Conservation (phyloP, 2,888 invertebrate species). For the Helleia helle region DNA sequence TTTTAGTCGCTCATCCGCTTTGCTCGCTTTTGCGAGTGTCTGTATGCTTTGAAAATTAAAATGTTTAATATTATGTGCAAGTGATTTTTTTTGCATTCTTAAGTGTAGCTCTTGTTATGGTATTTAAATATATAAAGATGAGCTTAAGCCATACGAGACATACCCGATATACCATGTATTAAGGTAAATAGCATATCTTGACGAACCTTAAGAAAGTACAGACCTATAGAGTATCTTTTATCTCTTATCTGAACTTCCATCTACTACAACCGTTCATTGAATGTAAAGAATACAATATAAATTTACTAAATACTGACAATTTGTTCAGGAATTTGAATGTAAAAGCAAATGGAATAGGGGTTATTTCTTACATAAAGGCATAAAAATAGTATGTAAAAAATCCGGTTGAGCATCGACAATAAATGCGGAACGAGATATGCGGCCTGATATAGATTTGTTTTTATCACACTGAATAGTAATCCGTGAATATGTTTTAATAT, state of each 20-base stretch:
- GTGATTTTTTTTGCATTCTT: background rate
- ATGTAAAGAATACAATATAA: conserved; percentile 4
- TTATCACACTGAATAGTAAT: conserved; percentile 25
- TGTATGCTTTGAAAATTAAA: conserved; percentile 9
- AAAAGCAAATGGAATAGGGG: conserved; percentile 5
- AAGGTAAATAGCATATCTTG: too few species aligned
- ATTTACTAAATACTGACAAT: background rate
- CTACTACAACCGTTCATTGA: too few species aligned
- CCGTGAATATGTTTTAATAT: conserved; percentile 29
- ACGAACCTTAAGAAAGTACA: too few species aligned
- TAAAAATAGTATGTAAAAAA: conserved; percentile 9
- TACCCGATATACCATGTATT: too few species aligned
- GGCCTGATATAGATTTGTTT: conserved; percentile 17
- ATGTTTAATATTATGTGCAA: background rate
- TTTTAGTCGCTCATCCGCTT: conserved; percentile 17
- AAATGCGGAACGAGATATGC: background rate
- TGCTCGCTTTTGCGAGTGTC: conserved; percentile 7
- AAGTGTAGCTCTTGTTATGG: conserved; percentile 4
- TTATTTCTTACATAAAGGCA: conserved; percentile 9
- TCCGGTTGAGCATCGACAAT: conserved; percentile 7
- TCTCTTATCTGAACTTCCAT: too few species aligned
- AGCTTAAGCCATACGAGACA: background rate
- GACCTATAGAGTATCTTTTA: too few species aligned
- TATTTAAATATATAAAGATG: conserved; percentile 1
- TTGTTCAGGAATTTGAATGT: conserved; percentile 1